Evolutionary conservation across 2,888 invertebrate genomes (phyloP).

Genomic region (Drosophila affinis): DNA sequence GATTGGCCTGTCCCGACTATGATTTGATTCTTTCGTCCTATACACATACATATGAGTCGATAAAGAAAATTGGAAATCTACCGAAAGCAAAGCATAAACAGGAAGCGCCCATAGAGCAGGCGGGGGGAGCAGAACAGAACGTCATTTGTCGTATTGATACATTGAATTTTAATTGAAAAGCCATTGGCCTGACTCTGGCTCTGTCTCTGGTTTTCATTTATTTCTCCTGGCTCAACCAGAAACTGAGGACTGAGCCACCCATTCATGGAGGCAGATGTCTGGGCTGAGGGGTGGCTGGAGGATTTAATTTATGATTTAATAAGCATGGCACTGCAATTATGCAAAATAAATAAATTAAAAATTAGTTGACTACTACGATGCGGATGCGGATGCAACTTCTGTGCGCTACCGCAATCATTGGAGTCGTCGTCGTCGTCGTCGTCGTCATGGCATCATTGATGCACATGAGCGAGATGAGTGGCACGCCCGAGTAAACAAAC

Average conservation of each 20-base stretch:
- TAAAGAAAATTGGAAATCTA: neutral
- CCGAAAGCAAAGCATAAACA: neutral
- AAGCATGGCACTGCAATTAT: slow-evolving; percentile 47
- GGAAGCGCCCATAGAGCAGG: slow-evolving; percentile 1
- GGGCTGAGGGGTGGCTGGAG: neutral
- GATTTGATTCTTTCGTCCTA: slow-evolving; percentile 17
- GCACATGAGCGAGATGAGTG: slow-evolving; percentile 29
- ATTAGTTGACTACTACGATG: neutral
- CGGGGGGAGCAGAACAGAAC: neutral
- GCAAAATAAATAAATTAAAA: slow-evolving; percentile 52
- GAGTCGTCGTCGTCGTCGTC: neutral
- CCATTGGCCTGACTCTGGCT: slow-evolving; percentile 12
- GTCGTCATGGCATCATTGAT: slow-evolving; percentile 9
- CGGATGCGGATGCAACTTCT: slow-evolving; percentile 7
- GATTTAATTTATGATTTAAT: slow-evolving; percentile 57
- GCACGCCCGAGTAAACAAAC: slow-evolving; percentile 40
- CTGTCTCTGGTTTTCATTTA: slow-evolving; percentile 20
- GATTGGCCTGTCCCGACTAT: slow-evolving; percentile 13
- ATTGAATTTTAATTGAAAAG: slow-evolving; percentile 30
- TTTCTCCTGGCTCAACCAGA: slow-evolving; percentile 25
- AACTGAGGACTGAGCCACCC: slow-evolving; percentile 9
- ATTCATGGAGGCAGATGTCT: neutral
- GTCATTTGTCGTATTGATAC: slow-evolving; percentile 13
- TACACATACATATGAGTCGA: slow-evolving; percentile 8
- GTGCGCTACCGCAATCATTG: neutral